Conservation (phyloP, 2,113 vertebrate genomes). For the Columba livia region DNA sequence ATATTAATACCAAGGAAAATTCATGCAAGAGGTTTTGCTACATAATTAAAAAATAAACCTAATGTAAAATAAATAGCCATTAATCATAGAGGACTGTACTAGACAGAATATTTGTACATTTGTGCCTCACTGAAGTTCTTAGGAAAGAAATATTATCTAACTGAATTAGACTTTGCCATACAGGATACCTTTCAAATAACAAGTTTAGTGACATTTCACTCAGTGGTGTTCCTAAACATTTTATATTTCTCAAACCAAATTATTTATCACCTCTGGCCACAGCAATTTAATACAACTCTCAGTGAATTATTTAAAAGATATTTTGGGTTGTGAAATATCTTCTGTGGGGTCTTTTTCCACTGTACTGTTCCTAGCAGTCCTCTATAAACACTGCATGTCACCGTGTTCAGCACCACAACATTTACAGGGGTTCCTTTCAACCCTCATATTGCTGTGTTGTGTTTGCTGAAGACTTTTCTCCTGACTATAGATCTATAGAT, state of each 20-base stretch:
- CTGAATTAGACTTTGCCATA: not conserved
- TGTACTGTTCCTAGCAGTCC: not conserved
- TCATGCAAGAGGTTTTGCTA: not conserved
- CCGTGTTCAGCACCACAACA: not conserved
- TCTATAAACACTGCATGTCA: not conserved
- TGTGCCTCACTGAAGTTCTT: not conserved
- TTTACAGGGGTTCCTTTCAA: not conserved
- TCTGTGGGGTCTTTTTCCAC: not conserved
- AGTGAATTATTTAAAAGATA: slow-evolving; percentile 33
- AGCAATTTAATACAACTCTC: not conserved
- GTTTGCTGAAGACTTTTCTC: not conserved
- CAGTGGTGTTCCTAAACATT: slow-evolving; percentile 23
- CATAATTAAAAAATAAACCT: not conserved
- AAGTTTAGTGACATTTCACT: not conserved
- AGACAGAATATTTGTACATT: not conserved
- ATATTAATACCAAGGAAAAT: not conserved
- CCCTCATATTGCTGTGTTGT: accelerated
- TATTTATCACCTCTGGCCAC: not conserved
- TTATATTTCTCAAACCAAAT: not conserved
- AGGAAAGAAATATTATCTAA: not conserved
- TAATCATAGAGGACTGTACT: not conserved
- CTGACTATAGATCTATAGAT: not conserved
- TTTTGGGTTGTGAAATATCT: not conserved
- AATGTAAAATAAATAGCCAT: not conserved
- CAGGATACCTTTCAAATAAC: slow-evolving; percentile 9